phyloP scores from a whole-genome alignment of 2,888 invertebrate genomes.

The Eupelmus urozonus region DNA sequence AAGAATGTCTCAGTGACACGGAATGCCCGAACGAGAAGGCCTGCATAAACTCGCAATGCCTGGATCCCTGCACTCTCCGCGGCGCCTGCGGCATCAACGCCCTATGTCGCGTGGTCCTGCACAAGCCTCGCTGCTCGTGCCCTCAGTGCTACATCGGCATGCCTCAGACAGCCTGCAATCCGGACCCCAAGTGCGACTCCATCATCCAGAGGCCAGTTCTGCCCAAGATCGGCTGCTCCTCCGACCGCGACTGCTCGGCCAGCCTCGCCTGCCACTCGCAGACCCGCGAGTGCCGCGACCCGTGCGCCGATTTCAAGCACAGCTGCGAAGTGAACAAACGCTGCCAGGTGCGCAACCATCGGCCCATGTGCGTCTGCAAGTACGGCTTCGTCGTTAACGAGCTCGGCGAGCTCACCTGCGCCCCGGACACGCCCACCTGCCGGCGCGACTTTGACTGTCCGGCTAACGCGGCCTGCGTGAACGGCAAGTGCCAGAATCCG shows the following conservation, averaged over 20 bases:
- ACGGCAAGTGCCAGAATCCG: slow-evolving; percentile 91
- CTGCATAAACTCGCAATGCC: slow-evolving; percentile 93
- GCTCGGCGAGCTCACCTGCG: slow-evolving; percentile 91
- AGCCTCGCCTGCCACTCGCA: slow-evolving; percentile 85
- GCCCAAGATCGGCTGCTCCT: slow-evolving; percentile 81
- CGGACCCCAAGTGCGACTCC: slow-evolving; percentile 87
- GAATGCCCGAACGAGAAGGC: slow-evolving; percentile 95
- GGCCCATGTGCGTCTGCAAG: slow-evolving; percentile 92
- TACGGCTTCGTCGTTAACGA: slow-evolving; percentile 93
- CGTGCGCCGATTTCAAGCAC: slow-evolving; percentile 84
- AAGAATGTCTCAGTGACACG: slow-evolving; percentile 93
- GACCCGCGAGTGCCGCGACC: slow-evolving; percentile 88
- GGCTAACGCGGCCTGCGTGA: slow-evolving; percentile 90
- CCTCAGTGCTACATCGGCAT: slow-evolving; percentile 92
- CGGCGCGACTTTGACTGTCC: slow-evolving; percentile 90
- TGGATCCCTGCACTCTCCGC: slow-evolving; percentile 92
- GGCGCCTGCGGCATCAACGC: slow-evolving; percentile 94
- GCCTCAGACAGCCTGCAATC: slow-evolving; percentile 87
- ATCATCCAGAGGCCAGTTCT: slow-evolving; percentile 81
- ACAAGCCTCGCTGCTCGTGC: slow-evolving; percentile 92
- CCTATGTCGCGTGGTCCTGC: slow-evolving; percentile 89
- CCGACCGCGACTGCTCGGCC: slow-evolving; percentile 85
- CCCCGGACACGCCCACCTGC: slow-evolving; percentile 89
- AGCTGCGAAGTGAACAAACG: slow-evolving; percentile 90
- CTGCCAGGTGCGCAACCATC: slow-evolving; percentile 92